phyloP scores from a whole-genome alignment of 30 jellyfish, hydroid and myxozoan genomes.

The Hydractinia symbiolongicarpus region DNA sequence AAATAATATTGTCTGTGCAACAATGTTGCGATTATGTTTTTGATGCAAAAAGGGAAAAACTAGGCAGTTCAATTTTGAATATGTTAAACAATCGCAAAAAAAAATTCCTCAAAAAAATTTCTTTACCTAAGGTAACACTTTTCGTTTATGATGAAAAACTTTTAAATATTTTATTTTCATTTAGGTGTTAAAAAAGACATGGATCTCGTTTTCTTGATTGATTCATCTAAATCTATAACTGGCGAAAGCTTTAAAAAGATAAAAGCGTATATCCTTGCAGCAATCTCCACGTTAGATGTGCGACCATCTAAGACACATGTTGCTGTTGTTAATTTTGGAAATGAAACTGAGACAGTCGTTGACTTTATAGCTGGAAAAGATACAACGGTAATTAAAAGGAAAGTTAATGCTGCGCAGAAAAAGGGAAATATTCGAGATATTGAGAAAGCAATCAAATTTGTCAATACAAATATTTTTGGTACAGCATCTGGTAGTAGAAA shows the following conservation, averaged over 20 bases:
- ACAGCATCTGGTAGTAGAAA: constrained; percentile 30
- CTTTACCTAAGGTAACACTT: too few relatives aligned
- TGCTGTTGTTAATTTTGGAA: constrained; percentile 44
- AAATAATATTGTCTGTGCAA: too few relatives aligned
- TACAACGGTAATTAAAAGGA: not conserved
- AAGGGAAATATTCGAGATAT: constrained; percentile 60
- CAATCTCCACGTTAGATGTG: not conserved
- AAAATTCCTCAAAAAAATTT: too few relatives aligned
- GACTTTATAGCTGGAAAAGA: constrained; percentile 20
- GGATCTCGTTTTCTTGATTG: constrained; percentile 34
- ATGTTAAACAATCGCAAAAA: too few relatives aligned
- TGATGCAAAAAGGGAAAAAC: too few relatives aligned
- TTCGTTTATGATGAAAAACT: not conserved
- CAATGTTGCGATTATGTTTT: too few relatives aligned
- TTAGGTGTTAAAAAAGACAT: constrained; percentile 38
- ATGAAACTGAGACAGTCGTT: constrained; percentile 29
- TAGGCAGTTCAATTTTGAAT: too few relatives aligned
- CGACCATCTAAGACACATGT: constrained; percentile 29
- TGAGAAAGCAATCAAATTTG: constrained; percentile 37
- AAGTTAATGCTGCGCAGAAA: not conserved
- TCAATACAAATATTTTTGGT: constrained; percentile 15
- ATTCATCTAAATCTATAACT: constrained; percentile 24
- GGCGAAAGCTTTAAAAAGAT: not conserved
- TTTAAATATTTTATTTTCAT: not conserved
- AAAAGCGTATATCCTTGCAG: not conserved